Conservation (phyloP, 30 jellyfish, hydroid and myxozoan species). For the Morbakka virulenta region DNA sequence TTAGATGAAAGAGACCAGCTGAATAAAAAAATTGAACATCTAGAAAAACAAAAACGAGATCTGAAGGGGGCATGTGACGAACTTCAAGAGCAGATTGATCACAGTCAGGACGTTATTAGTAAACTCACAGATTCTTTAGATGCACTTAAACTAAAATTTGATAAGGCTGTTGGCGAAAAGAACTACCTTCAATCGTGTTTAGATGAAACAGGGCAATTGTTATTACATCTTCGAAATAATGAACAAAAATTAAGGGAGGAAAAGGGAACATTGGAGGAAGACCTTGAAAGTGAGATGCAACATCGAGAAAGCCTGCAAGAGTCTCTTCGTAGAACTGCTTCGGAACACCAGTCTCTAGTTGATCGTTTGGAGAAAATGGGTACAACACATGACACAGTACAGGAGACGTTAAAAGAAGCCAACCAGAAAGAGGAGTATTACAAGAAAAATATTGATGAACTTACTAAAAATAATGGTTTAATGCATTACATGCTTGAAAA, state of each 20-base stretch:
- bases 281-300: constrained; percentile 84
- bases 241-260: constrained; percentile 73
- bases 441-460: constrained; percentile 81
- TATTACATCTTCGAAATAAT: constrained; percentile 67
- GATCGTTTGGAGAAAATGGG: constrained; percentile 83
- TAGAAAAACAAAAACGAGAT: constrained; percentile 73
- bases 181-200: constrained; percentile 83
- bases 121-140: constrained; percentile 84
- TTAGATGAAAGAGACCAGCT: constrained; percentile 80
- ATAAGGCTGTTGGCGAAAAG: constrained; percentile 73
- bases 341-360: constrained; percentile 71
- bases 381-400: constrained; percentile 72
- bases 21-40: constrained; percentile 37
- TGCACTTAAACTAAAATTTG: constrained; percentile 48
- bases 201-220: constrained; percentile 91
- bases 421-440: constrained; percentile 78
- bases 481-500: constrained; percentile 88
- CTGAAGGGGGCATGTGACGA: constrained; percentile 70
- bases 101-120: constrained; percentile 84
- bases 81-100: constrained; percentile 93
- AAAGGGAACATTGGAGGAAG: constrained; percentile 82
- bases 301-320: constrained; percentile 81
- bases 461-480: constrained; percentile 66
- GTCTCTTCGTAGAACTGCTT: constrained; percentile 56
- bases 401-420: constrained; percentile 89